Base-by-base conservation (phyloP, 2,113 vertebrate genomes). In the Aspiorhynchus laticeps region DNA sequence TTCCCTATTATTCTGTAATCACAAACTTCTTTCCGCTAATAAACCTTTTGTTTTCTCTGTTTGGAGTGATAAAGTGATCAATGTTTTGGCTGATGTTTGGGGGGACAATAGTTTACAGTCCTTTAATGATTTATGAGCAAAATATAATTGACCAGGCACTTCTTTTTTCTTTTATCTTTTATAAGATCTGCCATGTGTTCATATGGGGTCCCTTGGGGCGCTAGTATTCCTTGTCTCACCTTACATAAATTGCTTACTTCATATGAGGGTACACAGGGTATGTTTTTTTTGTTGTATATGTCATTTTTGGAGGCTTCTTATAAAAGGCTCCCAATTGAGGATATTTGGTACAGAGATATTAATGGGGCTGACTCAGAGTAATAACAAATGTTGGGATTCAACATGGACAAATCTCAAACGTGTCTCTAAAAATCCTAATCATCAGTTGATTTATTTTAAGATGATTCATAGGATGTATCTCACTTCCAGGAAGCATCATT, bases 341-440 rank as follows among this genome's bases (percentile, higher is more conserved):
- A 63, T 5, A 36, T 36, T 36, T 36, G 36, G 36, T 36, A 36
- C 36, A 36, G 36, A 5, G 36, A 36, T 36, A 26, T 63, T 63
- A 12, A 26, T 63, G 10, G 4, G 61, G 11, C 61, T 63, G n/a
- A 0, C 4, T 5, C 61, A 1, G 46, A 46, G 3, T 63, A 63
- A 0, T 63, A 2, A 63, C n/a, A 12, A 28, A 14, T 12, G 61
- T 63, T 63, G 61, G 61, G 61, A 14, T 12, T 63, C n/a, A 5
- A 14, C 28, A 28, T 63, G n/a, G 61, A 11, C 61, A 2, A 28
- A 6, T 5, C 11, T 63, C 11, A 63, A 63, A 63, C 11, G 5
- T 26, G 15, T 71, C 61, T 65, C 61, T 65, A 65, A 65, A 65
- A 65, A 65, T n/a, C 61, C 61, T 65, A 28, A 65, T 65, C 61